phyloP scores from a whole-genome alignment of 2,797 vertebrate genomes.

The Myioborus miniatus region DNA sequence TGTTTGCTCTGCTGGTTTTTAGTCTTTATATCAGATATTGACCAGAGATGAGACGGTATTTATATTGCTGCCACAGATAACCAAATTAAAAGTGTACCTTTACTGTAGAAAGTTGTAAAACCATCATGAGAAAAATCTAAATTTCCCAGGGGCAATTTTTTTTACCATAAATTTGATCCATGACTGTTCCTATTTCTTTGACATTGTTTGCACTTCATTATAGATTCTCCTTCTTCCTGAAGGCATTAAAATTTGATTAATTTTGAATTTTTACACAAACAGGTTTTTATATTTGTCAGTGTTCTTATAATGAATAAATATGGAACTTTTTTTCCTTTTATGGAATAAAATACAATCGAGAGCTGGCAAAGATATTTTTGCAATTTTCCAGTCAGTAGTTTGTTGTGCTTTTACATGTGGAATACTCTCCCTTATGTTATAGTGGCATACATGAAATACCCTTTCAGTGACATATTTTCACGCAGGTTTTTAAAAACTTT shows the following conservation, averaged over 20 bases:
- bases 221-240: background rate
- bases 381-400: conserved; percentile 3
- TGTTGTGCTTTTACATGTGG: background rate
- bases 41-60: background rate
- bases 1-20: conserved; percentile 29
- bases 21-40: background rate
- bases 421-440: background rate
- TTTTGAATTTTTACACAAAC: conserved; percentile 29
- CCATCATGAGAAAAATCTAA: background rate
- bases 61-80: conserved; percentile 8
- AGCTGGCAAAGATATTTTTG: background rate
- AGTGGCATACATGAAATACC: background rate
- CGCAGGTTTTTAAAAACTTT: background rate
- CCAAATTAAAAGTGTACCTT: background rate
- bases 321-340: background rate
- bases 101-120: background rate
- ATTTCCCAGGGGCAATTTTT: background rate
- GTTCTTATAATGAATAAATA: background rate
- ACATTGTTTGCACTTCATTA: background rate
- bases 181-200: conserved; percentile 21
- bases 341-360: background rate
- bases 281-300: conserved; percentile 6
- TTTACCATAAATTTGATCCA: background rate
- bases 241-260: conserved; percentile 38
- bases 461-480: background rate